A percentile compares a stretch with the other conserved stretches of the same genome.
Conservation (phyloP, 2,797 vertebrate species). For the Gorsachius magnificus region DNA sequence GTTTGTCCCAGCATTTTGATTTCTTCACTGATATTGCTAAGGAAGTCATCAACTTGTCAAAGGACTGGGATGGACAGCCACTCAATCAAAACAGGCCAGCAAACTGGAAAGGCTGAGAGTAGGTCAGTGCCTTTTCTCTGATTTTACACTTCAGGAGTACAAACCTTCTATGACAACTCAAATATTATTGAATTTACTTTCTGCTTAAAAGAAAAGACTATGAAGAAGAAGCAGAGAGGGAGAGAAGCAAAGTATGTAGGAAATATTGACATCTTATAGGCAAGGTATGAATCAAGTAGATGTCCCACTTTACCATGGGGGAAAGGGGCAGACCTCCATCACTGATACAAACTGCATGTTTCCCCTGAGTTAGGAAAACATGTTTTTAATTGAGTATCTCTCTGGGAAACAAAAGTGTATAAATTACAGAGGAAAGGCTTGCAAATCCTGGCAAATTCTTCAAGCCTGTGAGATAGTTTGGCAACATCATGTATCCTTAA, state of each 20-base stretch:
- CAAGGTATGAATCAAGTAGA: background rate
- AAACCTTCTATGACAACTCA: background rate
- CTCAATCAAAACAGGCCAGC: background rate
- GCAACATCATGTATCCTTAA: background rate
- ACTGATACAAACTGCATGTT: background rate
- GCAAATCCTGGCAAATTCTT: background rate
- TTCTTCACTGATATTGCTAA: background rate
- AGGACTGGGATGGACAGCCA: background rate
- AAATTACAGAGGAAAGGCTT: background rate
- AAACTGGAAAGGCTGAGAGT: background rate
- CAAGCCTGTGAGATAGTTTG: background rate
- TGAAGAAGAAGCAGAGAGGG: background rate
- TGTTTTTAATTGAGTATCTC: background rate
- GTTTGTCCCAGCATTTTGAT: background rate
- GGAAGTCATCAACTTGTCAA: background rate
- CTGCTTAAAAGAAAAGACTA: background rate
- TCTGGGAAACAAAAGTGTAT: background rate
- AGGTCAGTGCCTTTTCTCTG: background rate
- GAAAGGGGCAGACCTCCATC: background rate
- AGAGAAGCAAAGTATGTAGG: background rate
- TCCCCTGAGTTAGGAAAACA: background rate
- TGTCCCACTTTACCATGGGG: background rate
- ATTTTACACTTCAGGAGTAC: background rate
- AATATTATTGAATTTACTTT: background rate
- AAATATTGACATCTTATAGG: background rate